Evolutionary conservation across 64 coral and sea anemone species (phyloP), one percentile per base, ranked within the genome.

Genomic region (Trachythela sp.): DNA sequence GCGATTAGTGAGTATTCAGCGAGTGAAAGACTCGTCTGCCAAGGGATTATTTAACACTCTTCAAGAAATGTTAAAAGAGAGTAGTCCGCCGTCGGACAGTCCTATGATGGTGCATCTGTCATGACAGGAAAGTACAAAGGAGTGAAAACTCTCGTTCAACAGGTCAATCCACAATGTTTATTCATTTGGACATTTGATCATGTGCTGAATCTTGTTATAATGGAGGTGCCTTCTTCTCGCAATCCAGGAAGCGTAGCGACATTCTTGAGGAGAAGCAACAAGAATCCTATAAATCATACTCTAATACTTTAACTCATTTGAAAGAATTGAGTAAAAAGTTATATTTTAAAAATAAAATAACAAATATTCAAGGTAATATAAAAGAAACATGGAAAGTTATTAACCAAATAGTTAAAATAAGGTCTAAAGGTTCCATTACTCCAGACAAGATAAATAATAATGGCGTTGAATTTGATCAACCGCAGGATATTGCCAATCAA

Each of bases 151-250:
- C 68, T 72, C 15, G 68, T 72, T 26, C 68, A 72, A 72, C 68
- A 72, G 29, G 68, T 72, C 68, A 72, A 72, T 72, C 68, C 68
- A 72, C 68, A 72, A 72, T 72, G 68, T 72, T 72, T 72, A 72
- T 72, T 72, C 68, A 72, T 72, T 72, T 72, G 68, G 68, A 72
- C 68, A 72, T 72, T 72, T 72, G 68, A 72, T 72, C 68, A 72
- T 72, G 68, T 72, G n/a, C n/a, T n/a, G n/a, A n/a, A n/a, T n/a
- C n/a, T n/a, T n/a, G n/a, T n/a, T n/a, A n/a, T n/a, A n/a, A n/a
- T n/a, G n/a, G n/a, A n/a, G n/a, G n/a, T 35, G 68, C 68, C 14
- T 72, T 72, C 33, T 72, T 72, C 68, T 72, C 68, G 68, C 68
- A 72, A 26, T 72, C 68, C 8, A 70, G 64, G 24, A 70, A 70